Conservation (phyloP, 2,113 vertebrate genomes). For the Trochalopteron elliotii region DNA sequence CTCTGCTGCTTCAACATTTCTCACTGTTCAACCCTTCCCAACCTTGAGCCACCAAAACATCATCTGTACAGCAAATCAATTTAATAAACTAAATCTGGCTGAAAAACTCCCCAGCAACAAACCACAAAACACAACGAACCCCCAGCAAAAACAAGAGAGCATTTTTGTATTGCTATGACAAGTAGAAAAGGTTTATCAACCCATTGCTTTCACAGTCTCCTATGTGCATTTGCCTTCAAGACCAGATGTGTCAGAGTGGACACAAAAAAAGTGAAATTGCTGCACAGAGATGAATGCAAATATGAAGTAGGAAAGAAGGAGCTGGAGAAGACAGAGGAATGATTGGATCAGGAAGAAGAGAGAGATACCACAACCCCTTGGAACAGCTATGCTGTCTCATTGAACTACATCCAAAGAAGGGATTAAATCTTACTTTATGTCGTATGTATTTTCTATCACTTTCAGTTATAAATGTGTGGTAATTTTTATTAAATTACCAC, state of each 20-base stretch:
- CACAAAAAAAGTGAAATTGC: neutral
- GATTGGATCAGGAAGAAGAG: neutral
- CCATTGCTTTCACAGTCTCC: neutral
- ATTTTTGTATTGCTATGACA: neutral
- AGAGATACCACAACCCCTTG: fast-evolving
- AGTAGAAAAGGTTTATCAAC: neutral
- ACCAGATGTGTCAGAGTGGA: neutral
- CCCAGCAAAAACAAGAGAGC: neutral
- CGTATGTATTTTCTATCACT: neutral
- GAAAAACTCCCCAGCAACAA: neutral
- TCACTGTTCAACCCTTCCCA: neutral
- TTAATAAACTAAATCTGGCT: neutral
- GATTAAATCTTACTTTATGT: neutral
- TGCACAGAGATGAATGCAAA: neutral
- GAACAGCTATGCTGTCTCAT: neutral
- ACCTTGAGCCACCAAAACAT: neutral
- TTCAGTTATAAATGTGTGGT: neutral
- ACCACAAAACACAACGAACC: fast-evolving
- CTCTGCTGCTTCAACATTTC: neutral
- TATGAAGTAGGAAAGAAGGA: neutral
- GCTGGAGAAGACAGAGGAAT: neutral
- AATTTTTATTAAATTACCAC: neutral
- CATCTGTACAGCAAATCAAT: neutral
- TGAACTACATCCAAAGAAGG: neutral
- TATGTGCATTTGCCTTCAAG: neutral